A percentile compares a stretch with the other conserved stretches of the same genome.
Evolutionary conservation across 53 echinoderm and acorn worm genomes (phyloP).

Genomic region (Actinopyga echinites): DNA sequence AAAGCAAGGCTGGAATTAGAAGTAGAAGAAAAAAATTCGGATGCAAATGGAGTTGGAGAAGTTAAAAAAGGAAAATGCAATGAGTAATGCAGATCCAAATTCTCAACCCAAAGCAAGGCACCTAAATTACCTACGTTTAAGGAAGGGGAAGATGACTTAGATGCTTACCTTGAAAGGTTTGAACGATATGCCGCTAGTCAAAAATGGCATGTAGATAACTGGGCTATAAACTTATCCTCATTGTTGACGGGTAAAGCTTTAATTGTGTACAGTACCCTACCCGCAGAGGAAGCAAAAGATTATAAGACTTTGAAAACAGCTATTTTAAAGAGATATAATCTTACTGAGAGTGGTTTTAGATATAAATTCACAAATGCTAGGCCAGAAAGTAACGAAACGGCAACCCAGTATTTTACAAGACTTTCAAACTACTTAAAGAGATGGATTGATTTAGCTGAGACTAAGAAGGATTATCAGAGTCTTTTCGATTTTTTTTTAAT

Average conservation of each 20-base stretch:
- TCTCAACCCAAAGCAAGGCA: neutral
- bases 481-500: neutral
- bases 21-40: neutral
- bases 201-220: neutral
- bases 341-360: constrained; percentile 38
- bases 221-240: constrained; percentile 13
- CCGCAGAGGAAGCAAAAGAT: constrained; percentile 11
- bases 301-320: constrained; percentile 26
- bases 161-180: constrained; percentile 30
- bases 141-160: constrained; percentile 38
- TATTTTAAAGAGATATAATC: constrained; percentile 6
- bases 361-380: constrained; percentile 29
- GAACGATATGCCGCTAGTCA: constrained; percentile 22
- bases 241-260: constrained; percentile 30
- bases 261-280: constrained; percentile 14
- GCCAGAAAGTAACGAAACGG: constrained; percentile 25
- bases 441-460: constrained; percentile 18
- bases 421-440: constrained; percentile 22
- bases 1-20: neutral
- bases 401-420: constrained; percentile 7
- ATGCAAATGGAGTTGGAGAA: neutral
- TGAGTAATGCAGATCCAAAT: neutral
- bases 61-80: neutral
- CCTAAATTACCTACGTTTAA: constrained; percentile 5
- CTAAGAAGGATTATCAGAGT: neutral